Conservation (phyloP, 2,113 vertebrate genomes). For the Spizaetus ornatus region DNA sequence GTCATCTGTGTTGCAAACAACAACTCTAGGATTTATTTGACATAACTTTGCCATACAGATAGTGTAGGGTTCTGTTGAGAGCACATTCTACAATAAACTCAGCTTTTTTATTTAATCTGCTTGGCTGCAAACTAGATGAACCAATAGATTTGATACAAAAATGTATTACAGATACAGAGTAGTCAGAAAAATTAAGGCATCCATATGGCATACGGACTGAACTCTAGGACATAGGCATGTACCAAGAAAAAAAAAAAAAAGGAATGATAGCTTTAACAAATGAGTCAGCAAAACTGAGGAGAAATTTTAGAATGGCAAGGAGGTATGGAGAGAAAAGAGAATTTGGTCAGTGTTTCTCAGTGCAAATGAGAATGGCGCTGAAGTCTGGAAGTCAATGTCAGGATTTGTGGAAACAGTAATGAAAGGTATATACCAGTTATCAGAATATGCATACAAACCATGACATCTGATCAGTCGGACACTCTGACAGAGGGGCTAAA, state of each 20-base stretch:
- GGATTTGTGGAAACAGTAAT: neutral
- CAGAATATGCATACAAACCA: neutral
- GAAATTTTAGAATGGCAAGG: neutral
- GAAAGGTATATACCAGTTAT: neutral
- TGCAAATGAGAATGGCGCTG: neutral
- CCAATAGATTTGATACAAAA: neutral
- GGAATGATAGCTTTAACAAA: neutral
- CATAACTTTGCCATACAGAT: neutral
- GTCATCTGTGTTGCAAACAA: neutral
- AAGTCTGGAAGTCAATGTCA: neutral
- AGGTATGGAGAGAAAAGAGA: neutral
- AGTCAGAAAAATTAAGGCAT: neutral
- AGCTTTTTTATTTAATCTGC: neutral
- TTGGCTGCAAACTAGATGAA: neutral
- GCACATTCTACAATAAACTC: neutral
- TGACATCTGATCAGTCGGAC: fast-evolving
- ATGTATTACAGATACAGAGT: neutral
- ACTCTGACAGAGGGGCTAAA: neutral
- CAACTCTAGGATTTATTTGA: neutral
- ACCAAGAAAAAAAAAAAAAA: neutral
- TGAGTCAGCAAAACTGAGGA: neutral
- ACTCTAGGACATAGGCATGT: neutral
- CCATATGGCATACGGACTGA: neutral
- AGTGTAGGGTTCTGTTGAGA: neutral
- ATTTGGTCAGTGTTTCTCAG: neutral